Evolutionary conservation across 2,888 invertebrate species (phyloP).

Genomic region (Polyommatus icarus): DNA sequence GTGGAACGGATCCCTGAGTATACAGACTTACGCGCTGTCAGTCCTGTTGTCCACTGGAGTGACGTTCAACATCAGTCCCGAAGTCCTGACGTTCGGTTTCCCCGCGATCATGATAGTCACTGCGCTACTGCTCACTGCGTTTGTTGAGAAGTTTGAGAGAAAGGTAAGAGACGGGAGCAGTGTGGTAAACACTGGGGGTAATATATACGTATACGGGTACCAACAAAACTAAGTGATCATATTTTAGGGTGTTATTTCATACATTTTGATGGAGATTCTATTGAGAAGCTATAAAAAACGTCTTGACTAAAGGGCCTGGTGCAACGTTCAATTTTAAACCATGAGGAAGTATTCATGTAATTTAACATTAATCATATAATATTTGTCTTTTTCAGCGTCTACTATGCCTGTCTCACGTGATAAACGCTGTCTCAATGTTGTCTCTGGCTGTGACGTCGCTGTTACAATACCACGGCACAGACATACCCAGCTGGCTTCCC

Average conservation of each 20-base stretch:
- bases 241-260: too few species aligned
- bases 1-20: slow-evolving; percentile 56
- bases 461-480: background rate
- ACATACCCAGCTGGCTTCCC: background rate
- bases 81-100: slow-evolving; percentile 59
- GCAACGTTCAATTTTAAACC: too few species aligned
- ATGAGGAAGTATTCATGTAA: too few species aligned
- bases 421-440: background rate
- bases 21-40: slow-evolving; percentile 56
- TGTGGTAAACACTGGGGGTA: too few species aligned
- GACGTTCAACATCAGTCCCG: slow-evolving; percentile 55
- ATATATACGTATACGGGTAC: too few species aligned
- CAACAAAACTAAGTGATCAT: too few species aligned
- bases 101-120: slow-evolving; percentile 62
- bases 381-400: background rate
- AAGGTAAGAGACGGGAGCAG: slow-evolving; percentile 54
- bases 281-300: too few species aligned
- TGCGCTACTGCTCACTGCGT: slow-evolving; percentile 55
- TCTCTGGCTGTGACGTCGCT: background rate
- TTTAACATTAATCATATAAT: too few species aligned
- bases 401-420: background rate
- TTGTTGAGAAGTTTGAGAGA: slow-evolving; percentile 61
- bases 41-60: slow-evolving; percentile 58
- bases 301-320: too few species aligned
- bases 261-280: too few species aligned